phyloP scores from a whole-genome alignment of 2,797 vertebrate species.

The Glossophaga mutica region DNA sequence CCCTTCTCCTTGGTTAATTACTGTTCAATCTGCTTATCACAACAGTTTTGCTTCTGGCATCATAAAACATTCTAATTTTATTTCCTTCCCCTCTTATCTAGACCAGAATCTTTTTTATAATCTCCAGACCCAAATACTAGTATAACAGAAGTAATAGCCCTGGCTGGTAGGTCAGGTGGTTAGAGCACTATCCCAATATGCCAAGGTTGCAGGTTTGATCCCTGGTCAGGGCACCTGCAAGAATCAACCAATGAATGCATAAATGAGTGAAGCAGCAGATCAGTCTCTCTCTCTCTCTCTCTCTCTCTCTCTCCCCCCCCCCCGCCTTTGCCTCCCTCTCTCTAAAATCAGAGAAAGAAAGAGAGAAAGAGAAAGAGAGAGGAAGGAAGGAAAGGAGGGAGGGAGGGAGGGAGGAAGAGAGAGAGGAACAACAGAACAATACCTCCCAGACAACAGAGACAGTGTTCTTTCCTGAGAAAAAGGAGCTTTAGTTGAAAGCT shows the following conservation, averaged over 20 bases:
- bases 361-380: too few relatives aligned
- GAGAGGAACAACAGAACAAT: not conserved
- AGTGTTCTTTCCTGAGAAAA: not conserved
- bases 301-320: too few relatives aligned
- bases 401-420: too few relatives aligned
- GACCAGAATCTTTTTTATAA: slow-evolving; percentile 22
- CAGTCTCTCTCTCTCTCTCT: not conserved
- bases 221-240: not conserved
- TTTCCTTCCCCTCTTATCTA: not conserved
- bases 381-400: too few relatives aligned
- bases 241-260: not conserved
- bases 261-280: not conserved
- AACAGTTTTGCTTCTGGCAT: not conserved
- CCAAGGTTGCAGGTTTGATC: not conserved
- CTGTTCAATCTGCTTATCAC: not conserved
- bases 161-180: not conserved
- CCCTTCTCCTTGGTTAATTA: slow-evolving; percentile 2
- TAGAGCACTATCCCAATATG: not conserved
- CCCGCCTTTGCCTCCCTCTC: too few relatives aligned
- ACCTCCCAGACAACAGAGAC: not conserved
- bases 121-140: not conserved
- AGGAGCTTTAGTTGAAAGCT: not conserved
- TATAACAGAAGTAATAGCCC: slow-evolving; percentile 8
- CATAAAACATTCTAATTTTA: slow-evolving; percentile 26
- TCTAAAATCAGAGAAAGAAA: too few relatives aligned